Evolutionary conservation across 2,113 vertebrate genomes (phyloP).

Genomic region (Corythaeola cristata): DNA sequence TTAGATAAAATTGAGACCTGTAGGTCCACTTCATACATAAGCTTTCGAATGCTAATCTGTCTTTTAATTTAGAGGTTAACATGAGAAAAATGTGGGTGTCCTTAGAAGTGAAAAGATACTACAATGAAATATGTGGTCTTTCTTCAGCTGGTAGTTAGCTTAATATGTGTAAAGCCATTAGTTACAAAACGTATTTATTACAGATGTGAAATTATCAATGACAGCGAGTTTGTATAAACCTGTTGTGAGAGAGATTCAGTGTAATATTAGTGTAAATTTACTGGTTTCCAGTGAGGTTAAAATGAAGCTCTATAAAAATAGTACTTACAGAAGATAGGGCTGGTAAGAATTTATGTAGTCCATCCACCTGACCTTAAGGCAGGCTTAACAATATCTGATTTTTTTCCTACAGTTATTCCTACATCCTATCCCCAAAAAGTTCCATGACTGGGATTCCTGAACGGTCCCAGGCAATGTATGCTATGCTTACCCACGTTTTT

Average conservation of each 20-base stretch:
- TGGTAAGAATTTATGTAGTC: not conserved
- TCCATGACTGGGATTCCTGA: not conserved
- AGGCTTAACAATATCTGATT: not conserved
- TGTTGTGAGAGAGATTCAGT: not conserved
- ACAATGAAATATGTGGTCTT: not conserved
- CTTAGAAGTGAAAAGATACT: not conserved
- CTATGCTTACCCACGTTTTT: not conserved
- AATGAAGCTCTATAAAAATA: not conserved
- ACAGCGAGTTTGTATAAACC: not conserved
- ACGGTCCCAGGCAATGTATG: not conserved
- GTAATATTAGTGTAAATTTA: not conserved
- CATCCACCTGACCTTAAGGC: not conserved
- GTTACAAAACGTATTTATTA: constrained; percentile 1
- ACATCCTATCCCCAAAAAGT: not conserved
- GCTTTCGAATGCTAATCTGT: not conserved
- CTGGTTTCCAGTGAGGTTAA: not conserved
- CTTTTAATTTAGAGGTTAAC: not conserved
- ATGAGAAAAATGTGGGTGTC: not conserved
- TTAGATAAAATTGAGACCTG: not conserved
- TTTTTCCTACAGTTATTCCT: not conserved
- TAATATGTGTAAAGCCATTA: not conserved
- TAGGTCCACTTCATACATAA: not conserved
- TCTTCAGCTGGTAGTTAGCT: not conserved
- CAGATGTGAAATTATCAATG: not conserved
- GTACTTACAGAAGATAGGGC: not conserved